phyloP scores from a whole-genome alignment of 1,140 invertebrate species.

The Chironomus striatipennis region DNA sequence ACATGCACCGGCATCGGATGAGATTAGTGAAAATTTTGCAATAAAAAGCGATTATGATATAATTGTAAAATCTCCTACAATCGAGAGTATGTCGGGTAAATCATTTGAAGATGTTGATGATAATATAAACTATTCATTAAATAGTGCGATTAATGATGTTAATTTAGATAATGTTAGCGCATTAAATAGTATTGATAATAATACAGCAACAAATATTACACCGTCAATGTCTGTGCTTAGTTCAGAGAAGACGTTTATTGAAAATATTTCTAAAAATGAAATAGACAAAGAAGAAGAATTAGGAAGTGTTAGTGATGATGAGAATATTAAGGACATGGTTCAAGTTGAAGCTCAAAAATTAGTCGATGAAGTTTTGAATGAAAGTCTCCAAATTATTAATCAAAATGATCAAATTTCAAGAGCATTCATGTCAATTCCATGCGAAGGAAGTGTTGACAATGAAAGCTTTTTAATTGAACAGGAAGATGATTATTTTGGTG shows the following conservation, averaged over 20 bases:
- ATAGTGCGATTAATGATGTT: conserved; percentile 16
- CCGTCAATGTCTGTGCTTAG: neutral
- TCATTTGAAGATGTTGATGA: conserved; percentile 37
- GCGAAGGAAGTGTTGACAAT: neutral
- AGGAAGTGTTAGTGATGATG: neutral
- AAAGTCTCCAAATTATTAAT: neutral
- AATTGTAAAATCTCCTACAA: conserved; percentile 39
- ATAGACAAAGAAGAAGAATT: neutral
- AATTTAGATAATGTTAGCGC: neutral
- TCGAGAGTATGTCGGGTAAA: conserved; percentile 41
- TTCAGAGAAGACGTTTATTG: neutral
- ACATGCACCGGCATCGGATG: neutral
- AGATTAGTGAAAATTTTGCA: conserved; percentile 38
- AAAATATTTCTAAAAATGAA: neutral
- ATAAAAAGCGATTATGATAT: conserved; percentile 39
- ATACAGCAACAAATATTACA: conserved; percentile 22
- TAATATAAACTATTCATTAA: neutral
- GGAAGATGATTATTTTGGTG: neutral
- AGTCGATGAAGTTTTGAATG: neutral
- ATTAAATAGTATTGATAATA: neutral
- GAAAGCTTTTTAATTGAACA: neutral
- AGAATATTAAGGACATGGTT: neutral
- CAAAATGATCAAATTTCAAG: neutral
- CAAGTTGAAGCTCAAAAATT: conserved; percentile 1
- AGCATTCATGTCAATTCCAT: neutral